Conservation (phyloP, 2,888 invertebrate species). For the Limnephilus lunatus region DNA sequence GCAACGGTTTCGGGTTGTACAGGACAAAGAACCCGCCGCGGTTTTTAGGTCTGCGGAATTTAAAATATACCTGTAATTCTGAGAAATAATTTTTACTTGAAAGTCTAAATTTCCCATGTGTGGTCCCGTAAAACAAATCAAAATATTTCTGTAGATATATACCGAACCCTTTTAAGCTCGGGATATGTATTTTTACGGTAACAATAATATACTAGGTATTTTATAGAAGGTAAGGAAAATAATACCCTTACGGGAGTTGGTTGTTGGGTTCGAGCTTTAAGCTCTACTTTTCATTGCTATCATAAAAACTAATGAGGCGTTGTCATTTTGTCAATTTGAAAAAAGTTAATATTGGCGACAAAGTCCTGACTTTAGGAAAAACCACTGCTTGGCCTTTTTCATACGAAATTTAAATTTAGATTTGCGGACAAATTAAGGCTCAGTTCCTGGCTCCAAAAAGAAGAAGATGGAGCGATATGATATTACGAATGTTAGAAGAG, state of each 20-base stretch:
- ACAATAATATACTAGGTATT: neutral
- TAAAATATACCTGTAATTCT: neutral
- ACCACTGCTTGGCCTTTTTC: too few relatives aligned
- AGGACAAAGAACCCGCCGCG: neutral
- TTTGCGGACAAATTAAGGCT: too few relatives aligned
- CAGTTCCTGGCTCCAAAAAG: too few relatives aligned
- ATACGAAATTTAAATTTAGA: too few relatives aligned
- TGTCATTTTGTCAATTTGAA: neutral
- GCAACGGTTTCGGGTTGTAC: neutral
- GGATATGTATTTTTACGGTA: neutral
- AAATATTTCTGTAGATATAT: neutral
- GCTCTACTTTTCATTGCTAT: neutral
- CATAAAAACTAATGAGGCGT: neutral
- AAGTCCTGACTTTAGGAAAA: neutral
- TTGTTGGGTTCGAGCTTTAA: neutral
- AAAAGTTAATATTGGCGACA: neutral
- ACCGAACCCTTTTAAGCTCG: neutral
- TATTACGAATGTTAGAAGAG: too few relatives aligned
- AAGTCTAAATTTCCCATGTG: neutral
- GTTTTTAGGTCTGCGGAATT: neutral
- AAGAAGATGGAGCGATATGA: too few relatives aligned
- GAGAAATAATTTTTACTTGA: neutral
- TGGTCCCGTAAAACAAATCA: neutral
- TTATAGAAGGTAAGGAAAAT: neutral
- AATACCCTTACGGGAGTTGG: neutral